Evolutionary conservation across 2,797 vertebrate genomes (phyloP), one percentile per base, ranked within the genome.

Genomic region (Percopsis omiscomaycus): DNA sequence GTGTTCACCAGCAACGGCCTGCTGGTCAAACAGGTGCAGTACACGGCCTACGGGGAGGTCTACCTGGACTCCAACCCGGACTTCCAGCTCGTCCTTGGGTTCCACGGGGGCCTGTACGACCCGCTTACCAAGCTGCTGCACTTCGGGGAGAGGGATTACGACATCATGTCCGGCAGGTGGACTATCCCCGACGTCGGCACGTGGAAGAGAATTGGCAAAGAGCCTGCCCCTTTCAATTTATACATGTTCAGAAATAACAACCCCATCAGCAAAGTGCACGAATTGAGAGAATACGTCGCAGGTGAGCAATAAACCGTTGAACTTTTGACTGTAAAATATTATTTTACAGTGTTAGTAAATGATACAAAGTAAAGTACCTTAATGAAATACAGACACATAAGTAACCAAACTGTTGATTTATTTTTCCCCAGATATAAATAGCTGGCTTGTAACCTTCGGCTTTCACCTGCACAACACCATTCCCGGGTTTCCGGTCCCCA

Each of bases 391-490:
- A 42, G 37, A 52, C 50, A 52, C 15, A 51, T 22, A 22, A 9
- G 16, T 11, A 51, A 15, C 15, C 15, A 49, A 13, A 42, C 47
- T 9, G 27, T 2, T 48, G 4, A n/a, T 48, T 71, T 68, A 80
- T 16, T 68, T 51, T 61, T 57, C 42, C 85, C 59, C 86, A 99
- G 98, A 99, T 94, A 94, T 99, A 77, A 99, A 99, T 92, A 98
- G 94, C 89, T 99, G 98, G 98, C 93, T 99, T 53, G 95, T 98
- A 81, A 98, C 96, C n/a, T 99, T 99, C 2, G 98, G 98, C 58
- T 99, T 99, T 89, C 97, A 99, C 86, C 95, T 99, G 63, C 97
- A 99, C 90, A 99, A 99, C 73, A 97, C 95, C 74, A 98, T 99
- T 84, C 97, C 98, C 74, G 97, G 97, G 30, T 98, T 96, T 84